phyloP scores from a whole-genome alignment of 2,888 invertebrate species.

The Ichneumoninae sp. region DNA sequence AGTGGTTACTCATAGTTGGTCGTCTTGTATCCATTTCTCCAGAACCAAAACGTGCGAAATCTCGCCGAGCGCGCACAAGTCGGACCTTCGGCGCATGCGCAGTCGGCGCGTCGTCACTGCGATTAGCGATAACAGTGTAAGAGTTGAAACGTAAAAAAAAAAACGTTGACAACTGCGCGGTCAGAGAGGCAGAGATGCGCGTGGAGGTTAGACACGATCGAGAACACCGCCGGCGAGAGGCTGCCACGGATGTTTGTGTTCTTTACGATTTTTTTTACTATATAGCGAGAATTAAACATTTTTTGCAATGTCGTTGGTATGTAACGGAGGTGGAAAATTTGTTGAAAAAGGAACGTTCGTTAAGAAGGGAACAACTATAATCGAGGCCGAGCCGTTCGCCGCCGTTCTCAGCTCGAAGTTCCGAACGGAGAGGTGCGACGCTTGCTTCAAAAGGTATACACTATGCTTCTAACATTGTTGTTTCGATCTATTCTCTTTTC shows the following conservation, averaged over 20 bases:
- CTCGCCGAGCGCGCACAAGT: background rate
- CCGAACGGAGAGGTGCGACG: conserved; percentile 90
- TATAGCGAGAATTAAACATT: background rate
- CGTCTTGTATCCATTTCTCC: background rate
- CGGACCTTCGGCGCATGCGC: background rate
- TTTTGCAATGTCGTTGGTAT: conserved; percentile 32
- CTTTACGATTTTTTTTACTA: background rate
- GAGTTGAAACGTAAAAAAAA: background rate
- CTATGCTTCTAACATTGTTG: background rate
- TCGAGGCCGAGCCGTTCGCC: conserved; percentile 91
- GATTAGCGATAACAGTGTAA: background rate
- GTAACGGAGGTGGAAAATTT: conserved; percentile 30
- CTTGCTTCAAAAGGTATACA: conserved; percentile 86
- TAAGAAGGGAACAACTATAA: conserved; percentile 88
- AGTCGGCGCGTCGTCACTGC: background rate
- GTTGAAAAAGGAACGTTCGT: conserved; percentile 54
- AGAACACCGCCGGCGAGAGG: background rate
- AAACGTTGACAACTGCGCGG: background rate
- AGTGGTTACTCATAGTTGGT: conserved; percentile 34
- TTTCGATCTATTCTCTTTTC: background rate
- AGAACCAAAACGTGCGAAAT: background rate
- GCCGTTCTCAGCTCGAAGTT: conserved; percentile 90
- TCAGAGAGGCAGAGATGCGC: background rate
- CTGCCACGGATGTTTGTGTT: background rate
- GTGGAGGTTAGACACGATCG: background rate